phyloP scores from a whole-genome alignment of 2,113 vertebrate genomes.

The Aspidoscelis tigris region DNA sequence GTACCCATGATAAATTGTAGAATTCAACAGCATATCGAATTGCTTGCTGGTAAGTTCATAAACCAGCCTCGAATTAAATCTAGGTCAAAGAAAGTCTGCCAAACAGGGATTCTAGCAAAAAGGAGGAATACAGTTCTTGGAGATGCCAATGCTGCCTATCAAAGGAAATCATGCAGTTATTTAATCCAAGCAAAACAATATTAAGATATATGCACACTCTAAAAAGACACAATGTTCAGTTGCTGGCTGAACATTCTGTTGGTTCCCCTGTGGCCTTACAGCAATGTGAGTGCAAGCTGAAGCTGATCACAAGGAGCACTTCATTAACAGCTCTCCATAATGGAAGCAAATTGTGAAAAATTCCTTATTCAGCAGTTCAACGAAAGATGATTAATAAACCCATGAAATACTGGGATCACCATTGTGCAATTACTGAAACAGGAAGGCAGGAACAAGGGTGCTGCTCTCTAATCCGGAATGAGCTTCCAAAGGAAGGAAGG shows the following conservation, averaged over 20 bases:
- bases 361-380: conserved; percentile 14
- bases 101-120: neutral
- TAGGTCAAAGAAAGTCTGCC: neutral
- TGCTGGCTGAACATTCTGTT: neutral
- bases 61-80: neutral
- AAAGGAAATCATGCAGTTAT: neutral
- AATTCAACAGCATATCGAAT: too few relatives aligned
- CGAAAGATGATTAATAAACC: conserved; percentile 31
- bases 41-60: neutral
- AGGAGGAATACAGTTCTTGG: neutral
- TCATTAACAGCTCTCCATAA: conserved; percentile 46
- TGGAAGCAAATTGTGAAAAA: conserved; percentile 46
- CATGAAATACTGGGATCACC: conserved; percentile 3
- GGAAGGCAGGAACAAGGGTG: fast-evolving
- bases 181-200: neutral
- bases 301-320: neutral
- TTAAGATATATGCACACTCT: fast-evolving
- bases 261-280: neutral
- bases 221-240: neutral
- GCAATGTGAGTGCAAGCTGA: neutral
- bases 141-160: neutral
- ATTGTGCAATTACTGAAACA: neutral
- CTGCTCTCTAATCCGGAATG: neutral
- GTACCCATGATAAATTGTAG: neutral
- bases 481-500: conserved; percentile 3